Conservation (phyloP, 2,113 vertebrate genomes). For the Cricetomys ansorgei region DNA sequence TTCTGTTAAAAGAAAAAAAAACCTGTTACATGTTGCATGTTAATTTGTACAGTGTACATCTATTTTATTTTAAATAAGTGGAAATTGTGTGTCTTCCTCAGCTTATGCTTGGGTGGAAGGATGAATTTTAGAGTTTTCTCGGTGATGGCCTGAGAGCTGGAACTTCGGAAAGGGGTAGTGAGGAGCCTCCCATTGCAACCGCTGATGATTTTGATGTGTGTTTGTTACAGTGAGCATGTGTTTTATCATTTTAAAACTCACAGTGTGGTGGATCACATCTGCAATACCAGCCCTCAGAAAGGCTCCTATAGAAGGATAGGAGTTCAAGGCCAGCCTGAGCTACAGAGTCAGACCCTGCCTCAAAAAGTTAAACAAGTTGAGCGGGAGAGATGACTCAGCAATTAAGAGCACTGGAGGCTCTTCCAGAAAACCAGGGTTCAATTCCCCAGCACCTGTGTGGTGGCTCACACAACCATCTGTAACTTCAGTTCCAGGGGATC, state of each 20-base stretch:
- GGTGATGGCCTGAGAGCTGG: not conserved
- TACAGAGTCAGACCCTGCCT: not conserved
- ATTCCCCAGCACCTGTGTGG: not conserved
- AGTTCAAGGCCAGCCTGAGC: not conserved
- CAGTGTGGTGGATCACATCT: not conserved
- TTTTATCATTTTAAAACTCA: slow-evolving; percentile 22
- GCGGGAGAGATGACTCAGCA: not conserved
- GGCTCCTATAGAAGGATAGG: not conserved
- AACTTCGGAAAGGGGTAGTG: not conserved
- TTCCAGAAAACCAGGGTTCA: not conserved
- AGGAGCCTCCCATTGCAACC: not conserved
- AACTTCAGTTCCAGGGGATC: not conserved
- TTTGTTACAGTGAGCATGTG: slow-evolving; percentile 27
- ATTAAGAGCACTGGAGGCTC: not conserved
- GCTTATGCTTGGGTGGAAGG: not conserved
- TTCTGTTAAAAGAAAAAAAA: not conserved
- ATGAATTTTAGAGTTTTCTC: not conserved
- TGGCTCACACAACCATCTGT: not conserved
- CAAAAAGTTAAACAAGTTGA: not conserved
- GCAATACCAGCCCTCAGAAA: not conserved
- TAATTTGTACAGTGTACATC: not conserved
- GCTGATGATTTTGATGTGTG: not conserved
- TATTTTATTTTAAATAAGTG: slow-evolving; percentile 51
- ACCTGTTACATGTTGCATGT: not conserved
- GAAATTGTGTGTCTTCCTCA: not conserved